phyloP scores from a whole-genome alignment of 2,888 invertebrate species.

The Thelaira solivaga region DNA sequence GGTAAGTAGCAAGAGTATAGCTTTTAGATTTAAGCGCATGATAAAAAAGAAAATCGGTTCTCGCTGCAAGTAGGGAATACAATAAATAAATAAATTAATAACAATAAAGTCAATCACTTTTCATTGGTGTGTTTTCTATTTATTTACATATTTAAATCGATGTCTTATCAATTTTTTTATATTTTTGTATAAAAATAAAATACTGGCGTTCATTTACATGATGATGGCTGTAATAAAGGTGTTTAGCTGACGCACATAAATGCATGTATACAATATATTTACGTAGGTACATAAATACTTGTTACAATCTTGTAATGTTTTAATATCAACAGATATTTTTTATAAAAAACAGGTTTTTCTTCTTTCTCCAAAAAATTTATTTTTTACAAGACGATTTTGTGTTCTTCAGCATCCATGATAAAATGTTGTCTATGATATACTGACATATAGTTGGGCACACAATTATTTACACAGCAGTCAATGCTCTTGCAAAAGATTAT shows the following conservation, averaged over 20 bases:
- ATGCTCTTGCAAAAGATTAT: too few species aligned
- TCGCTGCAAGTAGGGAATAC: conserved; percentile 65
- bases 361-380: too few species aligned
- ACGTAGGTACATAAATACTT: too few species aligned
- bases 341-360: too few species aligned
- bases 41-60: conserved; percentile 80
- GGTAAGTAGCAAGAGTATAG: conserved; percentile 82
- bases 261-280: too few species aligned
- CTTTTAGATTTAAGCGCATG: conserved; percentile 87
- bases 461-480: too few species aligned
- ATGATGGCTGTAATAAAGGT: not conserved
- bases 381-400: too few species aligned
- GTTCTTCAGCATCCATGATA: too few species aligned
- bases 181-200: conserved; percentile 1
- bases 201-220: conserved; percentile 3
- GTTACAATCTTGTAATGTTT: too few species aligned
- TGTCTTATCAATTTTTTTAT: conserved; percentile 4
- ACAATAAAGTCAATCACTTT: conserved; percentile 23
- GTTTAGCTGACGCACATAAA: conserved; percentile 6
- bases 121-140: not conserved
- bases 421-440: too few species aligned
- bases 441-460: too few species aligned
- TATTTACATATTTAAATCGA: conserved; percentile 23
- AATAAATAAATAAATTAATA: not conserved
- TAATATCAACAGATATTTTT: too few species aligned